Conservation (phyloP, 2,888 invertebrate species). For the Diplazon laetatorius region DNA sequence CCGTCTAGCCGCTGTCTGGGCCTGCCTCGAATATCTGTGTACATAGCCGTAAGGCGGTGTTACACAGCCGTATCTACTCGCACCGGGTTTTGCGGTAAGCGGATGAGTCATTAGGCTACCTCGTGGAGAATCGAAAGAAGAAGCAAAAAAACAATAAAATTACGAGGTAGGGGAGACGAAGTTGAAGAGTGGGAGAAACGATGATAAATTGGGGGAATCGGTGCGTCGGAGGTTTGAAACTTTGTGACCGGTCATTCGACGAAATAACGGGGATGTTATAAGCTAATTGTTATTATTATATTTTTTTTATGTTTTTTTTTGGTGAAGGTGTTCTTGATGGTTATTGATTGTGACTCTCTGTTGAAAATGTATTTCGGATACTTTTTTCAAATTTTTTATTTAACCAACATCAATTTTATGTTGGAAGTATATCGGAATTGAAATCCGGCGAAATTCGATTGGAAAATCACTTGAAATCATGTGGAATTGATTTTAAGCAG, state of each 20-base stretch:
- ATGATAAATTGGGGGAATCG: neutral
- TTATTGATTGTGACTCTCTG: too few relatives aligned
- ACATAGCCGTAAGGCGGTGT: slow-evolving; percentile 32
- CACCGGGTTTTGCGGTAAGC: slow-evolving; percentile 52
- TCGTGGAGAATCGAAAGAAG: slow-evolving; percentile 35
- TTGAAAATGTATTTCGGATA: too few relatives aligned
- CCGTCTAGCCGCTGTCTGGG: slow-evolving; percentile 74
- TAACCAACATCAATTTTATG: too few relatives aligned
- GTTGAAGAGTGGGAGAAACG: slow-evolving; percentile 51
- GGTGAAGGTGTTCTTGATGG: too few relatives aligned
- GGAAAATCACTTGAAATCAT: too few relatives aligned
- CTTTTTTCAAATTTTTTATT: too few relatives aligned
- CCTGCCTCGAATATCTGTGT: slow-evolving; percentile 53
- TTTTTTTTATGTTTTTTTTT: too few relatives aligned
- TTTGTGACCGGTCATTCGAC: slow-evolving; percentile 30
- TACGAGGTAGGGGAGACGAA: slow-evolving; percentile 62
- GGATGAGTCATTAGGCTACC: slow-evolving; percentile 61
- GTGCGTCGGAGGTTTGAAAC: slow-evolving; percentile 1
- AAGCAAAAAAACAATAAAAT: slow-evolving; percentile 49
- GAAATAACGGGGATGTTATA: slow-evolving; percentile 17
- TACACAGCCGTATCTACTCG: slow-evolving; percentile 23
- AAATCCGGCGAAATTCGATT: too few relatives aligned
- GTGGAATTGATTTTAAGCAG: too few relatives aligned
- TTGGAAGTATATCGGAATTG: too few relatives aligned
- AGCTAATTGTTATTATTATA: too few relatives aligned